These are phyloP conservation scores for Esox niger DNA, from an alignment of 2,113 vertebrate genomes.

Conservation along the genomic window DNA sequence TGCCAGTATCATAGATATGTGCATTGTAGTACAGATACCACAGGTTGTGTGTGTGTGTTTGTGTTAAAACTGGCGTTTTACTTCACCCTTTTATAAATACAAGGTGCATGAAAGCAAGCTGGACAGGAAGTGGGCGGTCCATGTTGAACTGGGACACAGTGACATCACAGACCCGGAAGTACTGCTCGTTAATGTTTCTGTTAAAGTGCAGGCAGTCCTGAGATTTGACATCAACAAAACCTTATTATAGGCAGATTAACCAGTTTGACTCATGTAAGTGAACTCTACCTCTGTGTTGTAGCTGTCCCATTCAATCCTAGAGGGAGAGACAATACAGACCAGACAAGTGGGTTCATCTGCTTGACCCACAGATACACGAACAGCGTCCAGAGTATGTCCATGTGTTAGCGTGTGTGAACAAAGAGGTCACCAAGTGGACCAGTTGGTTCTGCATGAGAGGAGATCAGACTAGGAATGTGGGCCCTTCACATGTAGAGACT, in stretches of 20 bases:
- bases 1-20: too few relatives aligned
- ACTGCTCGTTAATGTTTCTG: too few relatives aligned
- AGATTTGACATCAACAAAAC: background rate
- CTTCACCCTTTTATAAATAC: constrained; percentile 24
- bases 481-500: background rate
- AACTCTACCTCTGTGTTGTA: too few relatives aligned
- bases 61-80: constrained; percentile 6
- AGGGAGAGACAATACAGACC: too few relatives aligned
- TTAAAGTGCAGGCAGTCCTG: too few relatives aligned
- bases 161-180: constrained; percentile 51
- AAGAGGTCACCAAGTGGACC: background rate
- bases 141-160: constrained; percentile 41
- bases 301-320: too few relatives aligned
- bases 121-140: constrained; percentile 42
- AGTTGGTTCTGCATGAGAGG: background rate
- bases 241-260: too few relatives aligned
- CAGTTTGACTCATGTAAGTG: too few relatives aligned
- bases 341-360: too few relatives aligned
- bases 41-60: background rate
- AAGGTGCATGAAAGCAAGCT: constrained; percentile 7
- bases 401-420: background rate
- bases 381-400: background rate
- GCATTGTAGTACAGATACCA: background rate
- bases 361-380: too few relatives aligned
- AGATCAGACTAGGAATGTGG: background rate